These are phyloP conservation scores for Ectobius pallidus DNA, from an alignment of 2,888 invertebrate species.

Conservation along the genomic window DNA sequence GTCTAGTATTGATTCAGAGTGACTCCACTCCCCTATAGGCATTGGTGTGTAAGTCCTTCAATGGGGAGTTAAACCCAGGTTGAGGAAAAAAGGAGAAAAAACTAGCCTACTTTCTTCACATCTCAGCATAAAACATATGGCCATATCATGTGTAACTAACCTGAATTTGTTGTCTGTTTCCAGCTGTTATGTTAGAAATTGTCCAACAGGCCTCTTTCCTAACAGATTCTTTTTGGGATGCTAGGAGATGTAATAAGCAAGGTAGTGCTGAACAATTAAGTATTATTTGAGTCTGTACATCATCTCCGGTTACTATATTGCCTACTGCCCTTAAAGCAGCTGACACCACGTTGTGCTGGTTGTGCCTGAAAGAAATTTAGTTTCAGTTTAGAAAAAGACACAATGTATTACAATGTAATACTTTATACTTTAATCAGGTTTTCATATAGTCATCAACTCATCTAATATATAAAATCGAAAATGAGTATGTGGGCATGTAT, in stretches of 20 bases:
- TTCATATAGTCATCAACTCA: no score
- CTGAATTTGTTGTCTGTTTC: slow-evolving; percentile 93
- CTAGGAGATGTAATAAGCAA: slow-evolving; percentile 77
- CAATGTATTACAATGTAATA: not conserved
- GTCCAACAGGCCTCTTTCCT: slow-evolving; percentile 98
- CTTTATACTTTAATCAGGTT: not conserved
- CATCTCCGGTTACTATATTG: slow-evolving; percentile 97
- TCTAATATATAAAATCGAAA: no score
- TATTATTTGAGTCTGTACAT: slow-evolving; percentile 93
- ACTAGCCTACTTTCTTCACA: no score
- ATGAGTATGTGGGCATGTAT: no score
- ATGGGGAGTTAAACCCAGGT: no score
- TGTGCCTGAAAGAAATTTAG: slow-evolving; percentile 66
- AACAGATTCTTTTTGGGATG: slow-evolving; percentile 80
- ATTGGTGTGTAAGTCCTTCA: no score
- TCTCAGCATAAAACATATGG: no score
- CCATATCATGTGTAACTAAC: no score
- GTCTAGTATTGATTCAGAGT: no score
- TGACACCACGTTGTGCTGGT: slow-evolving; percentile 82
- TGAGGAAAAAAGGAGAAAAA: no score
- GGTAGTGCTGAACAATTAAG: slow-evolving; percentile 90
- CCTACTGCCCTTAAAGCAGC: slow-evolving; percentile 96
- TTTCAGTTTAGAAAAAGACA: no score
- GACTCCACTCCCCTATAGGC: no score
- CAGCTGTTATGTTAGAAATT: slow-evolving; percentile 95